phyloP scores from a whole-genome alignment of 2,797 vertebrate species.

The Lepus oiostolus region DNA sequence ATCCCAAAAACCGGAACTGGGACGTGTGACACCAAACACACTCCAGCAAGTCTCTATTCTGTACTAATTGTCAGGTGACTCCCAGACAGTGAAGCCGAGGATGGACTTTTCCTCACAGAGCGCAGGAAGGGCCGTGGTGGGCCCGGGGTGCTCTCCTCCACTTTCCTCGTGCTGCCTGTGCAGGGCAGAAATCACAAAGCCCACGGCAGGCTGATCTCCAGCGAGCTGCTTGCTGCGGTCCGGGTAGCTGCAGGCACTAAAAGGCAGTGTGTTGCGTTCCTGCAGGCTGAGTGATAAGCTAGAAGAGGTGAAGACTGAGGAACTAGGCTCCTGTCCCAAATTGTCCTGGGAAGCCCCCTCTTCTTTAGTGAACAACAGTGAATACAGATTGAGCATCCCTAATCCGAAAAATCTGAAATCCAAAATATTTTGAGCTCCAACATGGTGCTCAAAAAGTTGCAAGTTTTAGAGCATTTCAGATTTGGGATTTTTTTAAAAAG shows the following conservation, averaged over 20 bases:
- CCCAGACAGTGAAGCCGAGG: neutral
- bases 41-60: neutral
- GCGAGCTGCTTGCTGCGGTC: neutral
- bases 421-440: no score
- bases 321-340: neutral
- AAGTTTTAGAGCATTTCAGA: no score
- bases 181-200: neutral
- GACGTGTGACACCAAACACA: neutral
- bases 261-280: neutral
- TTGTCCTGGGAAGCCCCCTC: constrained; percentile 5
- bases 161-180: neutral
- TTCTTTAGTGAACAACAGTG: neutral
- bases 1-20: constrained; percentile 51
- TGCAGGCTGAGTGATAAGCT: neutral
- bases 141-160: neutral
- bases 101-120: neutral
- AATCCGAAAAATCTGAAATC: no score
- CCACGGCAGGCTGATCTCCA: neutral
- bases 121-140: neutral
- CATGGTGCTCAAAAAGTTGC: no score
- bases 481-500: no score
- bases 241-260: neutral
- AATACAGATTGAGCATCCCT: neutral
- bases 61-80: neutral
- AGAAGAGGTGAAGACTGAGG: constrained; percentile 19